Evolutionary conservation across 2,113 vertebrate genomes (phyloP), one percentile per base, ranked within the genome.

Genomic region (Apaloderma vittatum): DNA sequence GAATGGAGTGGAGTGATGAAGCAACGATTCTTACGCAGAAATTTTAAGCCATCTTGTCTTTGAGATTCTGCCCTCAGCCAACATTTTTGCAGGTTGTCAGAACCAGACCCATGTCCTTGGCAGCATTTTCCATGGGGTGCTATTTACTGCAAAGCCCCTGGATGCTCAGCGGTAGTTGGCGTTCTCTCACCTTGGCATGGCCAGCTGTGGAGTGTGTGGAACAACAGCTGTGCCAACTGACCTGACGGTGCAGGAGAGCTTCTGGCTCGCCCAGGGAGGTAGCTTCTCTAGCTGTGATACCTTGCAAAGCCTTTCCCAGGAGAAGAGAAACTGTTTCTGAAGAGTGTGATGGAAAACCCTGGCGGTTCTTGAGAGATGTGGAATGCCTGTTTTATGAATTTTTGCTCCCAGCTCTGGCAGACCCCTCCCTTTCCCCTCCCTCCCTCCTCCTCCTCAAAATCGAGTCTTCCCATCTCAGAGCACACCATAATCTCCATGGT

Each of bases 401-500:
- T 97, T 75, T 96, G 80, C 83, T 97, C 82, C 94, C 87, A 86
- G 72, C 74, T 96, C 93, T 34, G n/a, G 78, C 57, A 52, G 81
- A 94, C 68, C 67, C 73, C 79, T 94, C 93, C 80, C 55, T 92
- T 59, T 96, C 32, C 19, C 22, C 22, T 46, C 29, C 9, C 45
- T 90, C 54, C 45, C 45, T 66, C 81, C 68, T 96, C 94, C 91
- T 93, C 23, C 95, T 94, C 88, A 51, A 91, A 93, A 95, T 96
- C 82, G 80, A 96, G 6, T n/a, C 74, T 97, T 75, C 79, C 95
- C 59, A 88, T 94, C 92, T 94, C 88, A 76, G 83, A 90, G 32
- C 90, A 66, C 54, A 71, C 92, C 89, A 51, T 90, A 58, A 90
- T 98, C 96, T 97, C 98, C 96, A 94, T 97, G 94, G 97, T 91